These are phyloP conservation scores for Drosophila greeni DNA, from an alignment of 2,888 invertebrate genomes.

Conservation along the genomic window DNA sequence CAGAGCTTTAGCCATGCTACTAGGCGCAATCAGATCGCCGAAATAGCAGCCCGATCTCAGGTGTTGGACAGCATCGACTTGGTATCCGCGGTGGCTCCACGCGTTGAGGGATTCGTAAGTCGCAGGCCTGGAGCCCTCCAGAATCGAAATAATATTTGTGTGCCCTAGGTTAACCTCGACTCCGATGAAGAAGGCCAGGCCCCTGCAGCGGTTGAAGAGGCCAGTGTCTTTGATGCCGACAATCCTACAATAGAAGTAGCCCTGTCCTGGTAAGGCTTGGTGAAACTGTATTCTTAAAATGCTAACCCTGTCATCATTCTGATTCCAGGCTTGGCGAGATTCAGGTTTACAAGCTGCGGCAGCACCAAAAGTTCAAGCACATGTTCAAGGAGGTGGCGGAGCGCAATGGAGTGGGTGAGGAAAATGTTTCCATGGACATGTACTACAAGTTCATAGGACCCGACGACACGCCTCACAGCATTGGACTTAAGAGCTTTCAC, in stretches of 20 bases:
- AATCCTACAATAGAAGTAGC: conserved; percentile 71
- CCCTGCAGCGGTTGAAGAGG: background rate
- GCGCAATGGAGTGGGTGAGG: conserved; percentile 60
- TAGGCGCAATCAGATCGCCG: conserved; percentile 38
- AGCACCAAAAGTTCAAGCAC: conserved; percentile 72
- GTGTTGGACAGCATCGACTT: conserved; percentile 67
- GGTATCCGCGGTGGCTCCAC: conserved; percentile 62
- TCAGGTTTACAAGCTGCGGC: conserved; percentile 66
- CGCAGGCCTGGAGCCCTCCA: accelerated
- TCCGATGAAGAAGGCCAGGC: conserved; percentile 53
- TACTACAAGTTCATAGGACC: conserved; percentile 63
- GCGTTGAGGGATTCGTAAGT: conserved; percentile 68
- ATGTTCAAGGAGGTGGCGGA: conserved; percentile 69
- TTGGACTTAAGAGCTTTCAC: conserved; percentile 68
- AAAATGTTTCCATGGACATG: conserved; percentile 66
- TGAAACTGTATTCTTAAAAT: background rate
- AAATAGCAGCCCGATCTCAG: conserved; percentile 58
- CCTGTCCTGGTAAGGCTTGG: conserved; percentile 57
- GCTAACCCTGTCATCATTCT: background rate
- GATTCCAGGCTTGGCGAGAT: conserved; percentile 64
- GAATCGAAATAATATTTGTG: background rate
- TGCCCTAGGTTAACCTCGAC: conserved; percentile 60
- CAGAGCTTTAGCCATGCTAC: background rate
- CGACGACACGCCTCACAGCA: conserved; percentile 70
- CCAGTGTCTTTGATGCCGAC: conserved; percentile 55